Conservation (phyloP, 1,140 invertebrate species). For the Achatina immaculata region DNA sequence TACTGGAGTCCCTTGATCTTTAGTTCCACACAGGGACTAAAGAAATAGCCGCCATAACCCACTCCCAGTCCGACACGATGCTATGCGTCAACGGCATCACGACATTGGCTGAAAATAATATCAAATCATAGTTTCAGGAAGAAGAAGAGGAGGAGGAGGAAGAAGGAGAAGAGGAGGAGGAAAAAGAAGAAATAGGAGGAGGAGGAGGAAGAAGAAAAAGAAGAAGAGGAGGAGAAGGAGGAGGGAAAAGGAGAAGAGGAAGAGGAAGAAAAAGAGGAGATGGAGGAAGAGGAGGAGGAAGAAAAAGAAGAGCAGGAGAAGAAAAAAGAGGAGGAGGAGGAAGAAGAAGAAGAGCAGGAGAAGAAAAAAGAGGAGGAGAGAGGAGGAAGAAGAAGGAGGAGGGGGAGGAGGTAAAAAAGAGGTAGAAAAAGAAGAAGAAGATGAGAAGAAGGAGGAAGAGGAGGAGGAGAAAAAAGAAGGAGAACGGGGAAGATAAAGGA, state of each 20-base stretch:
- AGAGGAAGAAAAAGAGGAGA: not conserved
- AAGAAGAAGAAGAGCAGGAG: not conserved
- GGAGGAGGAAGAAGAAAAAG: too few species aligned
- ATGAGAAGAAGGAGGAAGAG: not conserved
- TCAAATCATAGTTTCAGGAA: too few species aligned
- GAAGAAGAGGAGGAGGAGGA: not conserved
- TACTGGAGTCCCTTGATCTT: too few species aligned
- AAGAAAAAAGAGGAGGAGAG: not conserved
- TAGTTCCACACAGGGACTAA: too few species aligned
- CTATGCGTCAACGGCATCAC: too few species aligned
- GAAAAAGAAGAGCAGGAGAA: too few species aligned
- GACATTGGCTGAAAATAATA: too few species aligned
- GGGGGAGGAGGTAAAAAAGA: not conserved
- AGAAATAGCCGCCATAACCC: too few species aligned
- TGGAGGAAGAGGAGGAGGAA: conserved; percentile 7
- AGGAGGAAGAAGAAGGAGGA: not conserved
- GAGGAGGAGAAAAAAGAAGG: not conserved
- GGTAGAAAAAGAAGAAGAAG: not conserved
- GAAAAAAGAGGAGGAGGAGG: conserved; percentile 1
- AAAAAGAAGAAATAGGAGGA: not conserved
- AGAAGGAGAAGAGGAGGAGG: not conserved
- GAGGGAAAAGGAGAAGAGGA: not conserved
- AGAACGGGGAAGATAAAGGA: too few species aligned
- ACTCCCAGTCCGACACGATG: too few species aligned
- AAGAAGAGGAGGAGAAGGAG: not conserved